These are phyloP conservation scores for Leptoclinus maculatus DNA, from an alignment of 2,797 vertebrate species.

Conservation along the genomic window DNA sequence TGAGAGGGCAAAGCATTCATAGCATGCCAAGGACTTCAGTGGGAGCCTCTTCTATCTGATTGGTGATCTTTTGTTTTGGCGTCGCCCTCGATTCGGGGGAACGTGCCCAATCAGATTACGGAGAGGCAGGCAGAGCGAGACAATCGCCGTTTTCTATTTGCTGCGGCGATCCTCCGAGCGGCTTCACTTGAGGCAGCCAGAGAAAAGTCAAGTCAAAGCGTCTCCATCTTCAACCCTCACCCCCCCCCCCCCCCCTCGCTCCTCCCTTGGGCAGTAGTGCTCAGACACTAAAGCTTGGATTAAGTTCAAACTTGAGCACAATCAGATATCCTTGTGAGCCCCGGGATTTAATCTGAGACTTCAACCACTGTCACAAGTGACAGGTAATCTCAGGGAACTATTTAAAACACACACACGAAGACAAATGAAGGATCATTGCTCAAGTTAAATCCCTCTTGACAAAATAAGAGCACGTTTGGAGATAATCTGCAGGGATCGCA, in stretches of 20 bases:
- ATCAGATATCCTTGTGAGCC: constrained; percentile 44
- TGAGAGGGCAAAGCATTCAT: constrained; percentile 80
- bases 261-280: not conserved
- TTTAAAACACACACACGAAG: not conserved
- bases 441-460: not conserved
- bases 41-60: constrained; percentile 79
- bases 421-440: constrained; percentile 28
- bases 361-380: constrained; percentile 27
- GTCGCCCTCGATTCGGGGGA: constrained; percentile 73
- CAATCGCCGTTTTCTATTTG: constrained; percentile 73
- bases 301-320: constrained; percentile 50
- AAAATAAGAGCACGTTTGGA: not conserved
- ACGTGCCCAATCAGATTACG: constrained; percentile 80
- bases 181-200: constrained; percentile 65
- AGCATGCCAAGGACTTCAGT: constrained; percentile 77
- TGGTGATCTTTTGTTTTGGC: constrained; percentile 82
- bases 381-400: constrained; percentile 49
- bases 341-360: constrained; percentile 40
- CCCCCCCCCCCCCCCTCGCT: not conserved
- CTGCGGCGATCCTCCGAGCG: constrained; percentile 57
- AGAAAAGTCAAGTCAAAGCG: constrained; percentile 65
- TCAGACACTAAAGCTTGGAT: constrained; percentile 55
- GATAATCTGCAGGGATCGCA: constrained; percentile 4
- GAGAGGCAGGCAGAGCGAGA: constrained; percentile 69
- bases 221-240: constrained; percentile 63